These are phyloP conservation scores for Dryas iulia DNA, from an alignment of 1,140 invertebrate species.

Conservation along the genomic window DNA sequence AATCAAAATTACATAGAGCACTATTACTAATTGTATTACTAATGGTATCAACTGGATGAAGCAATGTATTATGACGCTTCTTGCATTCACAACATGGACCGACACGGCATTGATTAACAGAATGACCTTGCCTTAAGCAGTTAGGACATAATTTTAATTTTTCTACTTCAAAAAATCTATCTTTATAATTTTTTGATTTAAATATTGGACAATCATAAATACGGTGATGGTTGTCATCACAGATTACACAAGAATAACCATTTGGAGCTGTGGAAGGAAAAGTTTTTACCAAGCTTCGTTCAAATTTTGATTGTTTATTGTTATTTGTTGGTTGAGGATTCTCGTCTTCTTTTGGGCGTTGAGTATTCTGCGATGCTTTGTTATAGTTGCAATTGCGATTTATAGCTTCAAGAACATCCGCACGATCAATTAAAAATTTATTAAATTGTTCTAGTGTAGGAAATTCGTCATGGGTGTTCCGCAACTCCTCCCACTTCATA, in stretches of 20 bases:
- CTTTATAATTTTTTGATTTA: slow-evolving; percentile 33
- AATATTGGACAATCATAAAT: slow-evolving; percentile 40
- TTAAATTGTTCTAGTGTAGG: slow-evolving; percentile 28
- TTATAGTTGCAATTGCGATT: slow-evolving; percentile 14
- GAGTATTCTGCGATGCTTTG: slow-evolving; percentile 9
- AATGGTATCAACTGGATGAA: slow-evolving; percentile 20
- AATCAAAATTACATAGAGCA: slow-evolving; percentile 21
- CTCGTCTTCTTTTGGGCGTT: no score
- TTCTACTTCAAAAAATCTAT: slow-evolving; percentile 24
- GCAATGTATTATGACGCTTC: slow-evolving; percentile 33
- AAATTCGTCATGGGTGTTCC: slow-evolving; percentile 6
- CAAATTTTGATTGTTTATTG: slow-evolving; percentile 9
- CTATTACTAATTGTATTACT: not conserved
- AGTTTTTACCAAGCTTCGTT: slow-evolving; percentile 4
- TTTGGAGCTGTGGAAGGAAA: slow-evolving; percentile 4
- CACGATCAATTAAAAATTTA: slow-evolving; percentile 33
- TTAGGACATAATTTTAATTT: slow-evolving; percentile 39
- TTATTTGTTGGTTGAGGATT: slow-evolving; percentile 6
- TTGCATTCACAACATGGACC: slow-evolving; percentile 33
- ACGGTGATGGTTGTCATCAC: slow-evolving; percentile 25
- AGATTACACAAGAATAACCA: slow-evolving; percentile 18
- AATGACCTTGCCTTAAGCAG: slow-evolving; percentile 38
- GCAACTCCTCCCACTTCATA: slow-evolving; percentile 33
- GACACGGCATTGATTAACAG: slow-evolving; percentile 27
- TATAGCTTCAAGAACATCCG: slow-evolving; percentile 34